Percentiles rank a stretch among this genome's conserved stretches.
These are phyloP conservation scores for Byasa hedistus DNA, from an alignment of 2,888 invertebrate genomes.

Conservation along the genomic window DNA sequence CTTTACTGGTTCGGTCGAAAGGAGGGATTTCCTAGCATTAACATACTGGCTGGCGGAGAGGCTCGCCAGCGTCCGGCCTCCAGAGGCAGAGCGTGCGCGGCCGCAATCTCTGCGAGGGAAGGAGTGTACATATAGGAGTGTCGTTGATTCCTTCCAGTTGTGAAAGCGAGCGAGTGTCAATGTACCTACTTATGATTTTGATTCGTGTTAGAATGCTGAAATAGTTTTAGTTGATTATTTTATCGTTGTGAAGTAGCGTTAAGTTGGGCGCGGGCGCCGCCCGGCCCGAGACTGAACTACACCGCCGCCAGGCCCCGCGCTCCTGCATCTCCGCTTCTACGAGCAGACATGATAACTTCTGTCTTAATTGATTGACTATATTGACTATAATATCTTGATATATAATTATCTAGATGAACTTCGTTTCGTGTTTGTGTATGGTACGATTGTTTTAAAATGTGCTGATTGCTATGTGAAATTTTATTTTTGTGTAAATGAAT, in stretches of 20 bases:
- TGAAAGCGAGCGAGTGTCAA: conserved; percentile 58
- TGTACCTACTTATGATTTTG: conserved; percentile 52
- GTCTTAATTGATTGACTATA: too few species aligned
- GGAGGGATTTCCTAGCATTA: not conserved
- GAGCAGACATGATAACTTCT: conserved; percentile 48
- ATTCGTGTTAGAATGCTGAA: conserved; percentile 69
- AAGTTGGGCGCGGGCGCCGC: conserved; percentile 66
- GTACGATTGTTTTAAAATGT: conserved; percentile 8
- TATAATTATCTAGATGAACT: conserved; percentile 42
- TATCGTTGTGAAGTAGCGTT: conserved; percentile 77
- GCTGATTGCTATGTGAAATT: conserved; percentile 1
- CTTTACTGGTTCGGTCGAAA: not conserved
- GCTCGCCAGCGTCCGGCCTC: conserved; percentile 6
- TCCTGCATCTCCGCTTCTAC: conserved; percentile 48
- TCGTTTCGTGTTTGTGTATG: conserved; percentile 41
- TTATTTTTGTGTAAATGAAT: not conserved
- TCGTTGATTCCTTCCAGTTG: conserved; percentile 72
- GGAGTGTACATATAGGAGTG: conserved; percentile 68
- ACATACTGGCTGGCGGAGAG: conserved; percentile 9
- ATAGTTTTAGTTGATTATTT: conserved; percentile 77
- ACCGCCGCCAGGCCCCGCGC: conserved; percentile 60
- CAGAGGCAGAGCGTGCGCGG: conserved; percentile 32
- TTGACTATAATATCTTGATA: too few species aligned
- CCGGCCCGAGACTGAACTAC: conserved; percentile 75
- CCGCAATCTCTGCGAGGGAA: conserved; percentile 59